A percentile compares a stretch with the other conserved stretches of the same genome.
Conservation (phyloP, 2,797 vertebrate species). For the Cyclura pinguis region DNA sequence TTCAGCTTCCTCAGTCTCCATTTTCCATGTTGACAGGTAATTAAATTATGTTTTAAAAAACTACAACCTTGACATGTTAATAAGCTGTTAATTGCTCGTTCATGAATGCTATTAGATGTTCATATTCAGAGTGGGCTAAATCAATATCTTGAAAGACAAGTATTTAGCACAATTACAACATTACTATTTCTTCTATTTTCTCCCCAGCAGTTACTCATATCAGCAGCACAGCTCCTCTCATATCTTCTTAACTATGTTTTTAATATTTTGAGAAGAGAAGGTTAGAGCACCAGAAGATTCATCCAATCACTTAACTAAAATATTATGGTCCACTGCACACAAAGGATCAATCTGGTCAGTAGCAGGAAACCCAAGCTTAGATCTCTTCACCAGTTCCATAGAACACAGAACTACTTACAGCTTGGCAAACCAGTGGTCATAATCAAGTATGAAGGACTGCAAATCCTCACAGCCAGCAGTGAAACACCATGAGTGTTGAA, state of each 20-base stretch:
- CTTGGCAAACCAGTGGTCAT: background rate
- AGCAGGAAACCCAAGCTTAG: background rate
- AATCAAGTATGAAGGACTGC: background rate
- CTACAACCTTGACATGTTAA: background rate
- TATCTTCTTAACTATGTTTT: background rate
- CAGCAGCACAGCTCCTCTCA: background rate
- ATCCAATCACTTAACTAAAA: background rate
- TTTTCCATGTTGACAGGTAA: background rate
- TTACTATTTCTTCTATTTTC: background rate
- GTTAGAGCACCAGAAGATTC: background rate
- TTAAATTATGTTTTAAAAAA: background rate
- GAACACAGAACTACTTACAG: background rate
- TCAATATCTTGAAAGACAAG: background rate
- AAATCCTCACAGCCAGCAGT: no score
- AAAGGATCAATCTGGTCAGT: background rate
- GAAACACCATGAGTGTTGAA: background rate
- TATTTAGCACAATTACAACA: background rate
- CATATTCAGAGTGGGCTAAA: background rate
- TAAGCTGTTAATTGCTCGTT: background rate
- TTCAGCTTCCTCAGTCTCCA: background rate
- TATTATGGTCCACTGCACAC: background rate
- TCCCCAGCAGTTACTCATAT: background rate
- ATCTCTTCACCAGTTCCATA: background rate
- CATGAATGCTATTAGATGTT: background rate
- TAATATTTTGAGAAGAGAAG: background rate